Percentiles rank a stretch among this genome's conserved stretches.
Conservation (phyloP, 2,113 vertebrate genomes). For the Cranoglanis bouderius region DNA sequence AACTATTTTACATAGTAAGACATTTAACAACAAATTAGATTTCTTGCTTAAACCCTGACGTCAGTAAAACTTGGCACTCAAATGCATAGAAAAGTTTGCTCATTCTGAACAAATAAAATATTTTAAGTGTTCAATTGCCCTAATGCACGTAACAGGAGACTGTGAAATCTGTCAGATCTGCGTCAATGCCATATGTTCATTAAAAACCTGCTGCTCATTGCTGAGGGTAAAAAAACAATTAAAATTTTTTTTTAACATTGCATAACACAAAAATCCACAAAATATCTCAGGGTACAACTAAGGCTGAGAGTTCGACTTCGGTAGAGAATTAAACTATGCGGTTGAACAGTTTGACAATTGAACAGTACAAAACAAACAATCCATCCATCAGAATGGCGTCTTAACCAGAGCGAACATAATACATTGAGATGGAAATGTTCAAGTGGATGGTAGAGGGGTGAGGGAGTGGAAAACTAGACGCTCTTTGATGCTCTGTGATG, state of each 20-base stretch:
- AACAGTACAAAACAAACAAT: conserved; percentile 39
- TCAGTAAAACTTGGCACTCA: conserved; percentile 40
- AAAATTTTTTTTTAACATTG: conserved; percentile 14
- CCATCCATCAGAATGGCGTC: conserved; percentile 30
- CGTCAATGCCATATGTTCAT: conserved; percentile 6
- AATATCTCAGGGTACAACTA: conserved; percentile 34
- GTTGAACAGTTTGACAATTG: conserved; percentile 1
- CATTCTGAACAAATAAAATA: conserved; percentile 47
- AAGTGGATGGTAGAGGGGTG: conserved; percentile 19
- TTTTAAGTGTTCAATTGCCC: conserved; percentile 30
- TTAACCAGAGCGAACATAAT: conserved; percentile 27
- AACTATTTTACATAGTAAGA: conserved; percentile 32
- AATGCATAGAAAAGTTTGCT: conserved; percentile 58
- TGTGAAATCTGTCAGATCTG: conserved; percentile 17
- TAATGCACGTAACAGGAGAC: conserved; percentile 5
- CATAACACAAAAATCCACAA: conserved; percentile 46
- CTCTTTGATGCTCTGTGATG: conserved; percentile 42
- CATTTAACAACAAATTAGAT: conserved; percentile 30
- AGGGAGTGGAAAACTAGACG: conserved; percentile 23
- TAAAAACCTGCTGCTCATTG: conserved; percentile 17
- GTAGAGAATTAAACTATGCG: conserved; percentile 20
- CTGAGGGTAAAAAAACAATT: background rate
- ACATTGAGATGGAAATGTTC: conserved; percentile 37
- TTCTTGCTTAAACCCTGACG: conserved; percentile 28
- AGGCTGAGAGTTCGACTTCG: conserved; percentile 18